These are phyloP conservation scores for Xiphorhynchus elegans DNA, from an alignment of 2,113 vertebrate genomes.

Conservation along the genomic window DNA sequence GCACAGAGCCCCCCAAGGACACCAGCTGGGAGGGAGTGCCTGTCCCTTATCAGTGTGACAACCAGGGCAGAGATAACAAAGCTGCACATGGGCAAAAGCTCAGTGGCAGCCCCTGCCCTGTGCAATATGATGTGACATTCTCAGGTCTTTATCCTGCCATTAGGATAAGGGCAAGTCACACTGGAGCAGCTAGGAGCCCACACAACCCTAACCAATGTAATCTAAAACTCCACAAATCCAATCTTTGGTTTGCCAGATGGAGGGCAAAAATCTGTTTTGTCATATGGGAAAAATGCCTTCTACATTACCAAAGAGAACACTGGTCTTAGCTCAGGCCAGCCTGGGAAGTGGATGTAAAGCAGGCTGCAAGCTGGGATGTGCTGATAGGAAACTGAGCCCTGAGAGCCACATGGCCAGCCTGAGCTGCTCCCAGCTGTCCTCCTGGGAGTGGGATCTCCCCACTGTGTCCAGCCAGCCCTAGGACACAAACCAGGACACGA, in stretches of 20 bases:
- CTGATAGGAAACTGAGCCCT: not conserved
- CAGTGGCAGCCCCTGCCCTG: not conserved
- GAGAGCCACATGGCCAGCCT: not conserved
- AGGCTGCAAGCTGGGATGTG: not conserved
- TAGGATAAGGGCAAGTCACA: not conserved
- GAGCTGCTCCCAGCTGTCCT: not conserved
- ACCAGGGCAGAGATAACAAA: not conserved
- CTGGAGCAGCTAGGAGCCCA: not conserved
- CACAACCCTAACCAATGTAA: not conserved
- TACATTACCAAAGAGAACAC: not conserved
- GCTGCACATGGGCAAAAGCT: not conserved
- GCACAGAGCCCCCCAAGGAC: not conserved
- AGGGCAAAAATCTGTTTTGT: conserved; percentile 10
- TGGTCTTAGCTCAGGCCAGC: not conserved
- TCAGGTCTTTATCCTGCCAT: not conserved
- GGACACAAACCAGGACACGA: not conserved
- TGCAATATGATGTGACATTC: not conserved
- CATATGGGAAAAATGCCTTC: conserved; percentile 42
- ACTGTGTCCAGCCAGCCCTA: not conserved
- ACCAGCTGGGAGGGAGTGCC: not conserved
- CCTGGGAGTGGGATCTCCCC: not conserved
- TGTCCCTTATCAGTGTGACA: not conserved
- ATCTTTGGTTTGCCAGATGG: not conserved
- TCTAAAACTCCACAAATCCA: not conserved
- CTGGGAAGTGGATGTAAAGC: conserved; percentile 4